A percentile compares a stretch with the other conserved stretches of the same genome.
These are phyloP conservation scores for Motacilla tschutschensis DNA, from an alignment of 2,113 vertebrate genomes.

Conservation along the genomic window DNA sequence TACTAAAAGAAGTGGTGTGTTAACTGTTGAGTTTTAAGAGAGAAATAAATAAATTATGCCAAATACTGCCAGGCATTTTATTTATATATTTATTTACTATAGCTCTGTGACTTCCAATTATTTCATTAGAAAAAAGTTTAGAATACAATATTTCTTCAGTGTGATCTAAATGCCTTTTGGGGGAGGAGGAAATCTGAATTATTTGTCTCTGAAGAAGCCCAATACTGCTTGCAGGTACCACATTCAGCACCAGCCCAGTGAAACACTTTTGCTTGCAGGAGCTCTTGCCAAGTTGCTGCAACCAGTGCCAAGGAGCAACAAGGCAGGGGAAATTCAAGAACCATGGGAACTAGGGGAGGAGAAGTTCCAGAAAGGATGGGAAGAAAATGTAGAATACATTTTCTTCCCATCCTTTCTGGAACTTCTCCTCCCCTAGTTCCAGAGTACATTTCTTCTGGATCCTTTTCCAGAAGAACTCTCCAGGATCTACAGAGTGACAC, in stretches of 20 bases:
- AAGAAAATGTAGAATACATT: neutral
- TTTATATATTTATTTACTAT: neutral
- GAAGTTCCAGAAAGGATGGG: neutral
- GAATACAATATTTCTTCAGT: neutral
- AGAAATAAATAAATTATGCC: neutral
- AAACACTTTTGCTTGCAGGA: neutral
- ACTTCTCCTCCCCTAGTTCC: no score
- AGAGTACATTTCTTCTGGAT: no score
- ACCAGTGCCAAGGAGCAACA: fast-evolving
- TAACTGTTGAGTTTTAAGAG: slow-evolving; percentile 2
- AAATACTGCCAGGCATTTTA: neutral
- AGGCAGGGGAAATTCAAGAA: neutral
- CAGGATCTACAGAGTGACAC: fast-evolving
- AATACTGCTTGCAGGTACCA: neutral
- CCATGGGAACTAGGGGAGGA: fast-evolving
- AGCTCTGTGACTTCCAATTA: neutral
- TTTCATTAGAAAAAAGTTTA: neutral
- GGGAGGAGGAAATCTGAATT: neutral
- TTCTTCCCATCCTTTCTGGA: no score
- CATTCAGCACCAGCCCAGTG: neutral
- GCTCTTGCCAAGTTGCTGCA: neutral
- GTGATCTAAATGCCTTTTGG: neutral
- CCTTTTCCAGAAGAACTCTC: neutral
- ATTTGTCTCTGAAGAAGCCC: neutral
- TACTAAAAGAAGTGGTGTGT: neutral